Evolutionary conservation across 2,113 vertebrate species (phyloP), one percentile per base, ranked within the genome.

Genomic region (Paedocypris sp.): DNA sequence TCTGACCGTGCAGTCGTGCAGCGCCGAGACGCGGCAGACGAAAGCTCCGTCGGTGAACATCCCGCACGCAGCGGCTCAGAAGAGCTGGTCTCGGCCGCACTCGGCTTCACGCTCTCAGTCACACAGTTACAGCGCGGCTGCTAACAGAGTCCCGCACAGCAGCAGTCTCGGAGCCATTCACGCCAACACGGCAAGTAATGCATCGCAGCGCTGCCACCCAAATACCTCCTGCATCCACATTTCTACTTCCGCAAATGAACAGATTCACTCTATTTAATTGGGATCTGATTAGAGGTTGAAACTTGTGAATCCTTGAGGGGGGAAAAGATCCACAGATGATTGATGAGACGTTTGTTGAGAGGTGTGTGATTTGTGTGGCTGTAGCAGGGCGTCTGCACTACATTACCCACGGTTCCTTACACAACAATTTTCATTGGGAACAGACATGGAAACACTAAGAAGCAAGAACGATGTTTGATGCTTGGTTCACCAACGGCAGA

Each of bases 31-130:
- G 84, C 0, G 39, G 83, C 88, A 49, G 84, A 82, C 60, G 88
- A 88, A 63, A 75, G 87, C 65, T 58, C 88, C 73, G 66, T 75
- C 74, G 82, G 87, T 70, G 75, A 90, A 60, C 85, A 23, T 15
- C 10, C n/a, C 39, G 19, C 77, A 58, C 80, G 54, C 49, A 36
- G 26, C 28, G 13, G n/a, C 33, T 25, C 61, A 42, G 7, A 57
- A 87, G 8, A 68, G 87, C 25, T 65, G 77, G 3, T 61, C 86
- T 46, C 79, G 88, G 25, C 66, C 85, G 1, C 79, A 79, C 57
- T 85, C 89, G 1, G 88, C 80, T 1, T 84, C 75, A 11, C 88
- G 94, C 66, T 93, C 94, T 49, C 91, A 93, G 64, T 98, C 94
- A 19, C 81, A 97, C 63, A 96, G 88, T 71, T 90, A 92, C 31